Base-by-base conservation (phyloP, 37 sponge, comb jelly and placozoan species). In the Eunapius fragilis region DNA sequence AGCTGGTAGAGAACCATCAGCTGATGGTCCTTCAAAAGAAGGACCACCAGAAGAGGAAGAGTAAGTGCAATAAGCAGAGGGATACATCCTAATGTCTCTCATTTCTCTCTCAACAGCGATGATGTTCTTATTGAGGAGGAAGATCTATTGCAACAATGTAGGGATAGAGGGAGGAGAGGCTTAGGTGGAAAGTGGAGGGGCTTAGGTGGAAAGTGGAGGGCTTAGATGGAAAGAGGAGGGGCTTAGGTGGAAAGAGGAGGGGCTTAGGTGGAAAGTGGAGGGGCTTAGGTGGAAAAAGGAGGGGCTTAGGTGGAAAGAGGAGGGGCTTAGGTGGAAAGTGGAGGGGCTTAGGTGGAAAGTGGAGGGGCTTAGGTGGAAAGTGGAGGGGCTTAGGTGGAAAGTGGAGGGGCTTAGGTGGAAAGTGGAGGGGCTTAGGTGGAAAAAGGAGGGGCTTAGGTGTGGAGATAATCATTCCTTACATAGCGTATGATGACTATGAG, bases 91-190 rank as follows among this genome's bases (percentile, higher is more conserved):
- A n/a, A n/a, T n/a, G n/a, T n/a, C 41, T 67, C 32, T 67, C 31
- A 33, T 68, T 17, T 22, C 37, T 7, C 25, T 27, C 26, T 12
- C 34, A n/a, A 23, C 11, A 31, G 32, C 22, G 80, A 77, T 23
- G 93, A 88, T 31, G 82, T 82, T 35, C 75, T 92, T 0, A 85
- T 92, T 25, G 94, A 37, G 77, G 95, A 95, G 68, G 88, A 92
- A 27, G 91, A 95, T 3, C 47, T 95, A 1, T 77, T 95, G 36
- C 72, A 89, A 58, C 38, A 80, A 79, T 88, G 89, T 92, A 88
- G 3, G 25, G 23, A n/a, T n/a, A n/a, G 24, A 31, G 72, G 38
- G 37, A 58, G 58, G 22, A 19, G 58, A n/a, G n/a, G n/a, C n/a
- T n/a, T n/a, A n/a, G n/a, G n/a, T n/a, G 22, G 58, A 58, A 19